A percentile compares a stretch with the other conserved stretches of the same genome.
Conservation (phyloP, 1,140 invertebrate genomes). For the Drosophila azteca region DNA sequence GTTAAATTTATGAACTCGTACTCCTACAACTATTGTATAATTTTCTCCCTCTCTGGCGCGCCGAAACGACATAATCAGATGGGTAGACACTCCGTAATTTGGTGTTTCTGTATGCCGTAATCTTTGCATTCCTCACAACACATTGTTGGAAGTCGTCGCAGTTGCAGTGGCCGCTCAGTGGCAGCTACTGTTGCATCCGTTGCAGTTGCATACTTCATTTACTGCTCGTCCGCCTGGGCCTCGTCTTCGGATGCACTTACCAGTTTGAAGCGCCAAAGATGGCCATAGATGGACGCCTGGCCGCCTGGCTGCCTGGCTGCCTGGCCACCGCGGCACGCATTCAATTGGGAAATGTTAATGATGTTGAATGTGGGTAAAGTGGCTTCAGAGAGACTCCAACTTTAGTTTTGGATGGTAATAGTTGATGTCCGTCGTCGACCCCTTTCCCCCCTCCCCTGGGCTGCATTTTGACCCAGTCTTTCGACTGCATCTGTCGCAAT, state of each 20-base stretch:
- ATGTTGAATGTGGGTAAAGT: constrained; percentile 61
- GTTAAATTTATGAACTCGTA: no score
- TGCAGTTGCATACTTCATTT: constrained; percentile 8
- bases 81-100: neutral
- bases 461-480: constrained; percentile 44
- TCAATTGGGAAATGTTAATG: constrained; percentile 64
- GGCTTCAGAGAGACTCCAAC: constrained; percentile 8
- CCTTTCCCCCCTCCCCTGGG: neutral
- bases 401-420: constrained; percentile 18
- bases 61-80: no score
- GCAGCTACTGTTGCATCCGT: neutral
- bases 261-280: neutral
- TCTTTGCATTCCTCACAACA: constrained; percentile 7
- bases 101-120: constrained; percentile 21
- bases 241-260: constrained; percentile 19
- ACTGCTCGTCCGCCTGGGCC: constrained; percentile 10
- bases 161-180: neutral
- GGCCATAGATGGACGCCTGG: constrained; percentile 14
- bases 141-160: neutral
- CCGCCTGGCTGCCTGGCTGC: constrained; percentile 19
- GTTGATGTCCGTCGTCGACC: constrained; percentile 35
- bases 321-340: constrained; percentile 52
- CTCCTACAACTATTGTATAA: no score
- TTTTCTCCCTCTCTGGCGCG: no score
- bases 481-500: constrained; percentile 69